Evolutionary conservation across 2,113 vertebrate species (phyloP), one percentile per base, ranked within the genome.

Genomic region (Eptatretus burgeri): DNA sequence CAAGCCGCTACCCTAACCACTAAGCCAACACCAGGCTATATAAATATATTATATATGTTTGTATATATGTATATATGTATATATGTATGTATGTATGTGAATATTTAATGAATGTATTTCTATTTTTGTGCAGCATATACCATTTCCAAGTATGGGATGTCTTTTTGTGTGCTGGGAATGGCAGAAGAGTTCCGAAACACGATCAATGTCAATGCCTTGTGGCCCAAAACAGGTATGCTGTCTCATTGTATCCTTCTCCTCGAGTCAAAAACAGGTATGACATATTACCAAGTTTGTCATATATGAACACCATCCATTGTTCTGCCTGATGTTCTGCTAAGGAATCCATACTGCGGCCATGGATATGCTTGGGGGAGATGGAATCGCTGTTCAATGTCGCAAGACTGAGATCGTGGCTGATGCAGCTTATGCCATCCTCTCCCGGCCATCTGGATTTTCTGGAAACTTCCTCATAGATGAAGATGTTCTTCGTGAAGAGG

Each of bases 81-180:
- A n/a, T n/a, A n/a, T n/a, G n/a, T n/a, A n/a, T n/a, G n/a, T n/a
- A n/a, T n/a, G n/a, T n/a, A n/a, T n/a, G n/a, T 41, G 27, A 41
- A 41, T 41, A 7, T 41, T 41, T 41, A 41, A 41, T 41, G 7
- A 41, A 41, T 41, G 27, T 41, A 3, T 41, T 41, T 41, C 27
- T 41, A 41, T 41, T 41, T 41, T 41, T 41, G 27, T 7, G 69
- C 70, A 95, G 91, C 89, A 1, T 98, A 98, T 60, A 94, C 89
- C 1, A 93, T 98, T 76, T 85, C 87, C 13, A 98, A 95, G 68
- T 98, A 93, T 19, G 89, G 89, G 10, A 95, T 95, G 88, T 96
- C 91, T 66, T 93, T 96, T 87, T 96, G 87, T 63, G 87, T 93
- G 51, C 77, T 98, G 71, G 91, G 91, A 66, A 95, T 98, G 88